phyloP scores from a whole-genome alignment of 2,888 invertebrate genomes.

The Taenaris catops region DNA sequence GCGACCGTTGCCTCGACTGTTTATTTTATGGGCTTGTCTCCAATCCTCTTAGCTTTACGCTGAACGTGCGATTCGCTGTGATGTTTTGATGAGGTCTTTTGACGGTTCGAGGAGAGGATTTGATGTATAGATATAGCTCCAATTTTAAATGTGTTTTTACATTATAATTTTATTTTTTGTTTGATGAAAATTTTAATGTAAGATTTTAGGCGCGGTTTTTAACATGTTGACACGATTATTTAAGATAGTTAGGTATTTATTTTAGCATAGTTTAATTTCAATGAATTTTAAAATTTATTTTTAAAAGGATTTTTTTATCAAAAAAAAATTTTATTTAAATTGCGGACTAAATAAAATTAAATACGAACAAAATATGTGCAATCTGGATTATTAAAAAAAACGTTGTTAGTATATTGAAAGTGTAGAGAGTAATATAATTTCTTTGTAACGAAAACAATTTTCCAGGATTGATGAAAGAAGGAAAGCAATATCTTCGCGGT shows the following conservation, averaged over 20 bases:
- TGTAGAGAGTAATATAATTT: conserved; percentile 24
- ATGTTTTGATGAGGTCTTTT: conserved; percentile 75
- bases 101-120: conserved; percentile 72
- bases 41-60: conserved; percentile 44
- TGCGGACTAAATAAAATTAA: conserved; percentile 37
- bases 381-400: conserved; percentile 47
- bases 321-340: conserved; percentile 41
- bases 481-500: conserved; percentile 62
- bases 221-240: conserved; percentile 76
- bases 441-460: conserved; percentile 30
- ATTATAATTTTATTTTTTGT: conserved; percentile 79
- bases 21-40: conserved; percentile 46
- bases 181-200: conserved; percentile 70
- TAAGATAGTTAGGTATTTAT: conserved; percentile 80
- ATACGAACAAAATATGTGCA: conserved; percentile 50
- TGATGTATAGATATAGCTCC: conserved; percentile 76
- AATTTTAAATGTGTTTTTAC: conserved; percentile 79
- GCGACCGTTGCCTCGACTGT: conserved; percentile 43
- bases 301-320: conserved; percentile 43
- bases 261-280: conserved; percentile 75
- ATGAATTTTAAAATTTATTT: conserved; percentile 47
- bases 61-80: conserved; percentile 60
- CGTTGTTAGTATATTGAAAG: conserved; percentile 24
- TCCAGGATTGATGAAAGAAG: conserved; percentile 38
- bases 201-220: conserved; percentile 74